Conservation (phyloP, 2,797 vertebrate species). For the Siniperca undulata region DNA sequence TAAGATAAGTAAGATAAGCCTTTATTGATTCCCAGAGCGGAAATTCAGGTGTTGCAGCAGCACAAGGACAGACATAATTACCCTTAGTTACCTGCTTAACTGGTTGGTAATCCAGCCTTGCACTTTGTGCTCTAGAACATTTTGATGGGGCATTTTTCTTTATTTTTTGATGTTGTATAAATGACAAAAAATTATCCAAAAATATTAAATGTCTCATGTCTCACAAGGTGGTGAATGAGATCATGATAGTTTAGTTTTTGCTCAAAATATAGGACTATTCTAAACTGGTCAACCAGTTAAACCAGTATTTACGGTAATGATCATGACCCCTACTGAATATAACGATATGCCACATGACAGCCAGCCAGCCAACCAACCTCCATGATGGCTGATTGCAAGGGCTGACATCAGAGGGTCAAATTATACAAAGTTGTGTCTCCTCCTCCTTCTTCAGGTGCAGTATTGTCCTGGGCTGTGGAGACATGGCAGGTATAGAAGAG, state of each 20-base stretch:
- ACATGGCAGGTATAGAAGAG: slow-evolving; percentile 44
- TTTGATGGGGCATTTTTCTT: neutral
- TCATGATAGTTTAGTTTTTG: neutral
- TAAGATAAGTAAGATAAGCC: no score
- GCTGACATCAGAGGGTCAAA: neutral
- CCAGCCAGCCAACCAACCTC: neutral
- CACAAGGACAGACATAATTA: no score
- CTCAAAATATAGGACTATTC: neutral
- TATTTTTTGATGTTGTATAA: neutral
- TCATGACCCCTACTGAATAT: neutral
- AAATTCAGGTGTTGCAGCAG: no score
- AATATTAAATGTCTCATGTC: neutral
- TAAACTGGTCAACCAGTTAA: neutral
- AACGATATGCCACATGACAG: neutral
- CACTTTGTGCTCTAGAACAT: neutral
- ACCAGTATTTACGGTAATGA: neutral
- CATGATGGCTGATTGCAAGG: neutral
- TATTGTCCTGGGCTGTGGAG: neutral
- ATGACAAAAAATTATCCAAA: neutral
- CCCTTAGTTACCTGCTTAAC: neutral
- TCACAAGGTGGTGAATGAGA: neutral
- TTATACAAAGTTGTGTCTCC: slow-evolving; percentile 4
- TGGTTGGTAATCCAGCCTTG: neutral
- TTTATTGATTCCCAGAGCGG: no score
- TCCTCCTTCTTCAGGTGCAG: neutral